These are phyloP conservation scores for Temnopleurus reevesii DNA, from an alignment of 53 echinoderm and acorn worm species.

Conservation along the genomic window DNA sequence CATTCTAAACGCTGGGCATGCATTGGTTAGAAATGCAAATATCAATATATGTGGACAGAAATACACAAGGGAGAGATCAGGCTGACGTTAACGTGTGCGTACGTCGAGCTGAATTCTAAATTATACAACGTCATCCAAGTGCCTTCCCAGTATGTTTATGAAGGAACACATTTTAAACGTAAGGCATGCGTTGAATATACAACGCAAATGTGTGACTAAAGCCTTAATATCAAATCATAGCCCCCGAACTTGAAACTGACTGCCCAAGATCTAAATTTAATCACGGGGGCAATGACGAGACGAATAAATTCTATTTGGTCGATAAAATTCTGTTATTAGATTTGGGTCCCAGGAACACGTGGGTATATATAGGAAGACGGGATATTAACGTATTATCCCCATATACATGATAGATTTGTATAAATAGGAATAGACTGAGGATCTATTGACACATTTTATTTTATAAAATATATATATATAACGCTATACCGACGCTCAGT, in stretches of 20 bases:
- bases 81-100: too few species aligned
- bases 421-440: background rate
- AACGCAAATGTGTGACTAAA: too few species aligned
- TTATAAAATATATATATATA: background rate
- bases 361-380: background rate
- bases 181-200: too few species aligned
- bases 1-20: too few species aligned
- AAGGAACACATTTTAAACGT: too few species aligned
- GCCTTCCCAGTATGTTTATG: too few species aligned
- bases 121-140: too few species aligned
- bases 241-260: background rate
- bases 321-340: background rate
- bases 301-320: background rate
- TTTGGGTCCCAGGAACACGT: background rate
- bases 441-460: background rate
- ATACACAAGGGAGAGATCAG: too few species aligned
- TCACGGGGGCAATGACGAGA: background rate
- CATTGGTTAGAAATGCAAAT: too few species aligned
- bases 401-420: background rate
- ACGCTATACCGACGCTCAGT: too few species aligned
- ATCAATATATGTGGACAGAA: too few species aligned
- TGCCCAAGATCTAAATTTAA: conserved; percentile 18
- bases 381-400: background rate
- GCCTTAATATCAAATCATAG: background rate
- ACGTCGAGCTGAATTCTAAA: too few species aligned